phyloP scores from a whole-genome alignment of 2,113 vertebrate genomes.

The Upupa epops region DNA sequence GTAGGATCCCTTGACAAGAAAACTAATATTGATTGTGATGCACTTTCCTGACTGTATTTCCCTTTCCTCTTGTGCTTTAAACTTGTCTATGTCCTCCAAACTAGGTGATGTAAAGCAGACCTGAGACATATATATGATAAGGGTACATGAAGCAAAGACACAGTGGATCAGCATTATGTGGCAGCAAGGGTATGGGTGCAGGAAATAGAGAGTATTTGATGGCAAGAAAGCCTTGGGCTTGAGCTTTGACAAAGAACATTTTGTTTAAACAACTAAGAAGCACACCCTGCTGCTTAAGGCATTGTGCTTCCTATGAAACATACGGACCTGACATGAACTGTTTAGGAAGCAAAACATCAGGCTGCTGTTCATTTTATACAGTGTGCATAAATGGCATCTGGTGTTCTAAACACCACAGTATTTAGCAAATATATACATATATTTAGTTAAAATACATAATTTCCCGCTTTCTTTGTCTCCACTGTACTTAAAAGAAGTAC shows the following conservation, averaged over 20 bases:
- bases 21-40: background rate
- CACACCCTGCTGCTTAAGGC: background rate
- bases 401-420: background rate
- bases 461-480: background rate
- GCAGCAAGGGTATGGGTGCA: background rate
- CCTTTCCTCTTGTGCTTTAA: background rate
- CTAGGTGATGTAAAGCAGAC: fast-evolving
- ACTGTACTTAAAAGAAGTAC: background rate
- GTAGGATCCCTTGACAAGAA: background rate
- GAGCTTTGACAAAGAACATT: background rate
- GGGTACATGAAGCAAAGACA: background rate
- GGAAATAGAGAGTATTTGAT: background rate
- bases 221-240: background rate
- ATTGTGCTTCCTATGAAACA: background rate
- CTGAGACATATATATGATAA: background rate
- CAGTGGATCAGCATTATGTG: background rate
- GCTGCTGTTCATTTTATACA: background rate
- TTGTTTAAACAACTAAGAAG: background rate
- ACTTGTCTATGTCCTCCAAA: background rate
- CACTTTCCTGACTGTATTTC: background rate
- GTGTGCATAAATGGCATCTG: background rate
- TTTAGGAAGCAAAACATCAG: background rate
- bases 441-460: background rate
- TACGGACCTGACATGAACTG: background rate
- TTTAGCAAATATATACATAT: background rate